Percentiles rank a stretch among this genome's conserved stretches.
These are phyloP conservation scores for Athene noctua DNA, from an alignment of 2,113 vertebrate genomes.

Conservation along the genomic window DNA sequence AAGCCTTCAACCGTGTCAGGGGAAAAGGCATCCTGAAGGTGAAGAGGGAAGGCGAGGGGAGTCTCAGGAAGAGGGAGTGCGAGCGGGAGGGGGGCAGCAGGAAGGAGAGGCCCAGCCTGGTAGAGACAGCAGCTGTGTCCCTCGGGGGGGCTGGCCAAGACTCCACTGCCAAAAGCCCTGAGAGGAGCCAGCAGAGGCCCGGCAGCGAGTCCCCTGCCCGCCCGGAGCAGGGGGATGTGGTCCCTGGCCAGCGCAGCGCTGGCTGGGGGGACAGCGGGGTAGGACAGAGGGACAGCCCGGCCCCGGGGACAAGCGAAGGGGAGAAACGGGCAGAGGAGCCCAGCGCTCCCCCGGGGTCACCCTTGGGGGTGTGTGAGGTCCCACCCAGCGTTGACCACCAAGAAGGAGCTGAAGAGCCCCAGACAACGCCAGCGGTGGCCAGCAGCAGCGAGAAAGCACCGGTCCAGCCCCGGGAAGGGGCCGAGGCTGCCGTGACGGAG, in stretches of 20 bases:
- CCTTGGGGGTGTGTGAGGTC: fast-evolving
- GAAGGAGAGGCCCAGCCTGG: background rate
- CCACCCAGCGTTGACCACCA: background rate
- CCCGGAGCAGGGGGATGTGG: conserved; percentile 57
- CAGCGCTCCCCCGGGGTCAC: background rate
- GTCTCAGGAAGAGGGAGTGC: background rate
- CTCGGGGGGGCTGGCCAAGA: background rate
- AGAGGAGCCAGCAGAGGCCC: background rate
- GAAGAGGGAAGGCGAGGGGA: background rate
- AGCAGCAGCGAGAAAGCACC: fast-evolving
- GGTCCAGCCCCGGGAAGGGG: fast-evolving
- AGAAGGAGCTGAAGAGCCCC: background rate
- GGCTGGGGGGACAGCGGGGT: background rate
- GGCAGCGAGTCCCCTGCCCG: background rate
- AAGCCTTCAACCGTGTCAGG: conserved; percentile 57
- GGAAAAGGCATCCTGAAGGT: conserved; percentile 20
- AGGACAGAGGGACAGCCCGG: background rate
- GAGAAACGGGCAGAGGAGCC: background rate
- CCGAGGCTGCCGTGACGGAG: fast-evolving
- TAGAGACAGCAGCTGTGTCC: background rate
- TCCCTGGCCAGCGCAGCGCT: conserved; percentile 48
- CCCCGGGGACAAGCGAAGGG: fast-evolving
- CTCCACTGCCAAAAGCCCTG: background rate
- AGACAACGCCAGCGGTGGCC: fast-evolving
- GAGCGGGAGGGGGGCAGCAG: background rate